Evolutionary conservation across 1,140 invertebrate species (phyloP), one percentile per base, ranked within the genome.

Genomic region (Atopsyche davidsoni): DNA sequence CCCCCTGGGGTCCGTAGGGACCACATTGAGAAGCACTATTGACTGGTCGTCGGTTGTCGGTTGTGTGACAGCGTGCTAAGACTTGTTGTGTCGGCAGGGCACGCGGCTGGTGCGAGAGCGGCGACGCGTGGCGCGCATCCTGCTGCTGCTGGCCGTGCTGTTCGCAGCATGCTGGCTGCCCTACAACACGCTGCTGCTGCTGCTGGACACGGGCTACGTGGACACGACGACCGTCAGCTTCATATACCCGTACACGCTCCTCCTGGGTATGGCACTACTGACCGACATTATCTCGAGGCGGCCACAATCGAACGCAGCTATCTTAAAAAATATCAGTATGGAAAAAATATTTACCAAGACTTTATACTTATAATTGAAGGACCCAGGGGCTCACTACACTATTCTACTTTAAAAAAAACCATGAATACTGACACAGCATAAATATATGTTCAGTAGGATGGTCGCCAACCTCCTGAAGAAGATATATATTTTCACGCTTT

Each of bases 81-180:
- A n/a, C n/a, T n/a, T n/a, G n/a, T 34, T 31, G 61, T 62, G 60
- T 49, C 70, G 72, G 11, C 67, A 83, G 78, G 73, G 79, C 18
- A 72, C 75, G 34, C 62, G 79, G 11, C 62, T 87, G n/a, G 77
- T 86, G 28, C 72, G 79, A 1, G 80, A 85, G 55, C 67, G 86
- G 47, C 79, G 81, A 58, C 70, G 84, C 32, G 80, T 87, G 6
- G 86, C 86, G 1, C 79, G 81, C 67, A 86, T 88, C 46, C 74
- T 88, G 24, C 67, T 88, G 3, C 73, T 87, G 1, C 69, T 88
- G 2, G 86, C 85, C 0, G 72, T 85, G 1, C 72, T 88, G 0
- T 89, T 89, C 63, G 85, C 85, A 1, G 59, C 82, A 2, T 88
- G 85, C 63, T 88, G 86, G 86, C 62, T 89, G n/a, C 86, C 86